phyloP scores from a whole-genome alignment of 2,888 invertebrate species.

The Sipha maydis region DNA sequence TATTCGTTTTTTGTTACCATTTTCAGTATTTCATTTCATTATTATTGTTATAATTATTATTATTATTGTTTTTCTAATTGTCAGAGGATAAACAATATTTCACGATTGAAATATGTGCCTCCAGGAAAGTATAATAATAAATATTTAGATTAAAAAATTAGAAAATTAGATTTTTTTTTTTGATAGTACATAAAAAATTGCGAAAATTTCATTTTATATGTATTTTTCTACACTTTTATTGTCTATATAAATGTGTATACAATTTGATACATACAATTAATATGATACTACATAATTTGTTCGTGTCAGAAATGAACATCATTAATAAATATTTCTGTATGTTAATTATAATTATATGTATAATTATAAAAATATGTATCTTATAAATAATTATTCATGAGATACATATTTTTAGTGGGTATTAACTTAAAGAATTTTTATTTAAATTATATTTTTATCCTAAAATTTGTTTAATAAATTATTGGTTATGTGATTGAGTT shows the following conservation, averaged over 20 bases:
- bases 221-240: neutral
- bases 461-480: neutral
- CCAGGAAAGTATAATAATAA: neutral
- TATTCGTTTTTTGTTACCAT: too few species aligned
- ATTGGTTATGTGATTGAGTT: too few species aligned
- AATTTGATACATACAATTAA: neutral
- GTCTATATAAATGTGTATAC: neutral
- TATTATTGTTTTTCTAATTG: neutral
- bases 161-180: neutral
- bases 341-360: too few species aligned
- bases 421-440: neutral
- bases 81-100: constrained; percentile 11
- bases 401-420: neutral
- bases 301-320: neutral
- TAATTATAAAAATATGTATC: too few species aligned
- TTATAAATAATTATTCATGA: too few species aligned
- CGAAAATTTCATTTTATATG: neutral
- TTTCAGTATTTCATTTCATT: too few species aligned
- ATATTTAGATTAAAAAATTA: neutral
- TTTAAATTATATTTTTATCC: neutral
- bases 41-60: too few species aligned
- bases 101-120: neutral
- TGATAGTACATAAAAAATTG: neutral
- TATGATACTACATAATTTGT: neutral
- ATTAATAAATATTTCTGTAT: neutral